Base-by-base conservation (phyloP, 2,113 vertebrate genomes). In the Ibidorhyncha struthersii region DNA sequence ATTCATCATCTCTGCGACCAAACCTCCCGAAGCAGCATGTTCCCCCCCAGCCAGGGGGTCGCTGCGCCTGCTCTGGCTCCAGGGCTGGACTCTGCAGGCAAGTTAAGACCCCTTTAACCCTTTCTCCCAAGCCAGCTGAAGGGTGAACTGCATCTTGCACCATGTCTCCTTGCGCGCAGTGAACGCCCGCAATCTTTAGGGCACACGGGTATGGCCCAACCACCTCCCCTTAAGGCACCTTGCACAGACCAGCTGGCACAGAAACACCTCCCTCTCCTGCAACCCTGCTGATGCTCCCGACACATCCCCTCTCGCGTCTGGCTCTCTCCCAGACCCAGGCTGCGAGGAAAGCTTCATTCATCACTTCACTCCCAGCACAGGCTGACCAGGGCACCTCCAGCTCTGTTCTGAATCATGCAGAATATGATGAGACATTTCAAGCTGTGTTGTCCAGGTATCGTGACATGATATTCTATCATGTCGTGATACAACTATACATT, bases 111-210 rank as follows among this genome's bases (percentile, higher is more conserved):
- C 21, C 3, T 50, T 7, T 45, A 30, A 23, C 20, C 58, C 80
- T 32, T 72, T 10, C 14, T 63, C 20, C 30, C 72, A 25, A 71
- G 20, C 15, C 67, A 71, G 52, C 21, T 26, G 65, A 49, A 27
- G 29, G 29, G 10, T 5, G 61, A 65, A 16, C 50, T 1, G 1
- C 5, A 2, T 27, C 76, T 47, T 7, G 40, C 1, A 1, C 65
- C 19, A 1, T 0, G 2, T 40, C 18, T 94, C 53, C 23, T 17
- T 9, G 27, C 34, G 22, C 1, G 3, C 27, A 3, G 8, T 6
- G 38, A 63, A 21, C 26, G 9, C 11, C 15, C 41, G 5, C 6
- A 6, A 52, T 1, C 25, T 26, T 71, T 9, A 14, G 34, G 61
- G 32, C 40, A 30, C 9, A 0, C 34, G 8, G 23, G 12, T 40